Evolutionary conservation across 37 sponge, comb jelly and placozoan species (phyloP).

Genomic region (Oopsacas minuta): DNA sequence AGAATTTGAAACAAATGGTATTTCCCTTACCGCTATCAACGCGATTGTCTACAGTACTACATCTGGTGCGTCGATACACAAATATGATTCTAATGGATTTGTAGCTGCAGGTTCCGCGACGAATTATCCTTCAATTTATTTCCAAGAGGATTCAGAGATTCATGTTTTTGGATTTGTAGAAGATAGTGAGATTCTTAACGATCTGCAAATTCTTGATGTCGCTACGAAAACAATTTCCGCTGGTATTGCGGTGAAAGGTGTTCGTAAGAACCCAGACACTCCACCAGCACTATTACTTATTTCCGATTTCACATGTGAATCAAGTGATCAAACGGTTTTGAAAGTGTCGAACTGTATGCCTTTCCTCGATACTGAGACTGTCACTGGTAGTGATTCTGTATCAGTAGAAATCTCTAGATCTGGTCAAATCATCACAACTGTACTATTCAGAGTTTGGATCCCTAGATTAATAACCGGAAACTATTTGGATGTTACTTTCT

Average conservation of each 20-base stretch:
- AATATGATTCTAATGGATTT: conserved; percentile 1
- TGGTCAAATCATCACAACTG: neutral
- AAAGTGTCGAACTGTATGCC: neutral
- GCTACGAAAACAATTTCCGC: neutral
- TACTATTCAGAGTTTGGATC: neutral
- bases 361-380: neutral
- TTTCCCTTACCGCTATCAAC: neutral
- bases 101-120: neutral
- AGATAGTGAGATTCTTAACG: neutral
- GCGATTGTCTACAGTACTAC: neutral
- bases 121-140: neutral
- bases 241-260: neutral
- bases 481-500: neutral
- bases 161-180: neutral
- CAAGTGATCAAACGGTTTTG: neutral
- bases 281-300: neutral
- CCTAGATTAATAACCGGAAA: neutral
- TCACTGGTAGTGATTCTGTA: neutral
- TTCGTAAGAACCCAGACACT: neutral
- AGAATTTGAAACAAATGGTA: neutral
- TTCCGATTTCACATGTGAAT: neutral
- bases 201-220: neutral
- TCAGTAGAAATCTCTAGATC: neutral
- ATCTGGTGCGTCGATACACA: neutral
- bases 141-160: neutral